Base-by-base conservation (phyloP, 2,113 vertebrate species). In the Laterallus jamaicensis region DNA sequence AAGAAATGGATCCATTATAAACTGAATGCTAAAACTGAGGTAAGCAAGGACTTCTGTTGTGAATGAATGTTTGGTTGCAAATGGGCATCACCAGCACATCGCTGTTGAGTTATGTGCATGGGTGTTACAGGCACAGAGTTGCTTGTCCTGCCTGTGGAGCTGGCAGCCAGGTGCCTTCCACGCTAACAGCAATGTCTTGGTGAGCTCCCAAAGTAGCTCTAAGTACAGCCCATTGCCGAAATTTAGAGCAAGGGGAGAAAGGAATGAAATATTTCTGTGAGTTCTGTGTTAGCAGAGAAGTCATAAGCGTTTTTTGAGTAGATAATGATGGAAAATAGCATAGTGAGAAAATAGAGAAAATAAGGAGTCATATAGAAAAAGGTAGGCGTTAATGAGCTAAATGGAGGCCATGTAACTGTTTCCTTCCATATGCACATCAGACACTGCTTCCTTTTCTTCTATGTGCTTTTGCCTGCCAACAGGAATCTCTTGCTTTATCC, bases 181-280 rank as follows among this genome's bases (percentile, higher is more conserved):
- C 0, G 0, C 28, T 19, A 4, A 19, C 42, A 68, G 26, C 35
- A 37, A 24, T 3, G 26, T 7, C 39, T 39, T 1, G 1, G 13
- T 0, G 2, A 69, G 28, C 21, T 55, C 54, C 35, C 55, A 20
- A 13, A 55, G 32, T 0, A 49, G 19, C 26, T 31, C 2, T 4
- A 26, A 14, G 2, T 15, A 16, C 16, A 81, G n/a, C 13, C 3
- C 2, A 1, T 3, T 0, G 0, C 8, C 52, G 60, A 47, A 77
- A 58, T 63, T 16, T 29, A 52, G 84, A 44, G 29, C 14, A 71
- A 85, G 37, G 0, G 25, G 9, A 63, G 15, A 83, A n/a, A 77
- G 25, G 7, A 44, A 81, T 26, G 42, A 42, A 64, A 52, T 15
- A 16, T 25, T 80, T 75, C 37, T 63, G 17, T 50, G 22, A 78